Evolutionary conservation across 2,113 vertebrate species (phyloP), one percentile per base, ranked within the genome.

Genomic region (Tichodroma muraria): DNA sequence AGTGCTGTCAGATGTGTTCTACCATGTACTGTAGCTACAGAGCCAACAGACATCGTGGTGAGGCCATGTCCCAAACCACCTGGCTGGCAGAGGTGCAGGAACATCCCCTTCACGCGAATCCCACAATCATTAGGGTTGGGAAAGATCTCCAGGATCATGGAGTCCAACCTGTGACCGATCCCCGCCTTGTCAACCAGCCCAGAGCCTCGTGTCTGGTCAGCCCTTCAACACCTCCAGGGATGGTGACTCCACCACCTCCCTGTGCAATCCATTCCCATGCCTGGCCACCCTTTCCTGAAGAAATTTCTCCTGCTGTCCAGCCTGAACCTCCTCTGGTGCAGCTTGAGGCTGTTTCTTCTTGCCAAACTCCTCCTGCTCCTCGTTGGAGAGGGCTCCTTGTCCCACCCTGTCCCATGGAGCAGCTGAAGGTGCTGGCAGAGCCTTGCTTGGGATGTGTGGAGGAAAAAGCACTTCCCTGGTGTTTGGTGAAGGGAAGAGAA

Each of bases 321-420:
- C 4, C 11, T 47, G 61, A 54, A 31, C 7, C 61, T 61, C 13
- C 4, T 14, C 8, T 47, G 40, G 14, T 40, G 22, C 40, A 47
- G 25, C 25, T 31, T 69, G 40, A 61, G 40, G 61, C 33, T 19
- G 3, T 47, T 89, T 47, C 40, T 24, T 60, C 35, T 37, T 69
- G 40, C 13, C 61, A 53, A 10, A 24, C 40, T 56, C 56, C 40
- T 31, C 44, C 66, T 37, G 50, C 47, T 72, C 44, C 25, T 68
- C 5, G 0, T 8, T 1, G 8, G 35, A 89, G 33, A 38, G 70
- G 23, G 40, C 19, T 86, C 56, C 83, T 78, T 50, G 65, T 70
- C 52, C 35, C 47, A 76, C n/a, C 42, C 33, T 23, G 52, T 45
- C 27, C 40, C 1, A 0, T 0, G 5, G 70, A 66, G n/a, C 61